These are phyloP conservation scores for Myathropa florea DNA, from an alignment of 2,888 invertebrate genomes.

Conservation along the genomic window DNA sequence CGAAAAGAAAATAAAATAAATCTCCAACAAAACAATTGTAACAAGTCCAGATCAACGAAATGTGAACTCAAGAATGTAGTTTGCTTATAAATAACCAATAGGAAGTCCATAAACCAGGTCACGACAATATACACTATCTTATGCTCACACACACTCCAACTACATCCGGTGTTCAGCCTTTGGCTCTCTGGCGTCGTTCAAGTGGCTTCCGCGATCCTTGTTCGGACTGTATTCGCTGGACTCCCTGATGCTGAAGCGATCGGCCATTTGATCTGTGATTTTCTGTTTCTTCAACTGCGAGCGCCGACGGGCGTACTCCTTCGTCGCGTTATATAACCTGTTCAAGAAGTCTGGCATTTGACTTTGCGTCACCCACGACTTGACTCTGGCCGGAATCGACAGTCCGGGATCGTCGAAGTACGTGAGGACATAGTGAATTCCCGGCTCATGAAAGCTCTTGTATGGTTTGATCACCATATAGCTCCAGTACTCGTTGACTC, in stretches of 20 bases:
- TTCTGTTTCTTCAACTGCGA: slow-evolving; percentile 80
- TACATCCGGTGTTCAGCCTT: slow-evolving; percentile 3
- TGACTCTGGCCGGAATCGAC: slow-evolving; percentile 86
- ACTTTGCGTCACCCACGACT: slow-evolving; percentile 88
- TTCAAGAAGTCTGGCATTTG: slow-evolving; percentile 90
- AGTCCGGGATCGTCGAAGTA: slow-evolving; percentile 94
- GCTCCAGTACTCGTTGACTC: slow-evolving; percentile 92
- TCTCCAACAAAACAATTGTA: neutral
- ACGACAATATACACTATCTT: slow-evolving; percentile 31
- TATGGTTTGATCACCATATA: slow-evolving; percentile 90
- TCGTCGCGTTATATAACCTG: slow-evolving; percentile 86
- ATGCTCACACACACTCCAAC: neutral
- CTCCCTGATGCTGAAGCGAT: slow-evolving; percentile 73
- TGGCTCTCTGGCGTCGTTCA: neutral
- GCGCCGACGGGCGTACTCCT: slow-evolving; percentile 82
- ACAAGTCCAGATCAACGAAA: neutral
- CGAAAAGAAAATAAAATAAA: neutral
- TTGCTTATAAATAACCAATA: slow-evolving; percentile 35
- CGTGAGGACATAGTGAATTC: slow-evolving; percentile 87
- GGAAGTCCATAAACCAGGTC: slow-evolving; percentile 21
- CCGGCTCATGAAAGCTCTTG: slow-evolving; percentile 77
- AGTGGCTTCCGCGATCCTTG: slow-evolving; percentile 74
- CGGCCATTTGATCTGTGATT: slow-evolving; percentile 69
- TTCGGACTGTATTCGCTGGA: slow-evolving; percentile 76
- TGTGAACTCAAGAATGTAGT: neutral